A percentile compares a stretch with the other conserved stretches of the same genome.
phyloP scores from a whole-genome alignment of 2,113 vertebrate species.

The Clarias batrachus region DNA sequence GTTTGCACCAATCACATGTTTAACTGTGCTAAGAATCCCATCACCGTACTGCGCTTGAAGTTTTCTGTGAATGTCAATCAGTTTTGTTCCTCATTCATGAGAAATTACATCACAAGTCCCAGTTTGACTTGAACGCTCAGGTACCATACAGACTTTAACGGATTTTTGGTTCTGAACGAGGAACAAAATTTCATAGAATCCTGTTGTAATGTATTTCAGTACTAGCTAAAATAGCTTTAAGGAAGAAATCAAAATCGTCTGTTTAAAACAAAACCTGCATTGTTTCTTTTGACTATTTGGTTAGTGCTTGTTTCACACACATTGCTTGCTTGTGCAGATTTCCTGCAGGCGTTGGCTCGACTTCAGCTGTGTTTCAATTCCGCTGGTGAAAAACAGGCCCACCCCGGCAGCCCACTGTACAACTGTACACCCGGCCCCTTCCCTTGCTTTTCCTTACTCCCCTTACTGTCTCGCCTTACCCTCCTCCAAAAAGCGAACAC shows the following conservation, averaged over 20 bases:
- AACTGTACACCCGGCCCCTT: conserved; percentile 24
- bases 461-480: conserved; percentile 51
- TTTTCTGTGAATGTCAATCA: no score
- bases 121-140: no score
- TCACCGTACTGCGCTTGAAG: no score
- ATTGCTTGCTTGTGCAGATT: conserved; percentile 12
- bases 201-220: neutral
- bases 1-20: no score
- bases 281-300: neutral
- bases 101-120: no score
- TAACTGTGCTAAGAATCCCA: no score
- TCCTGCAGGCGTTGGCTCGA: conserved; percentile 30
- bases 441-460: conserved; percentile 32
- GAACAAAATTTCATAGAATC: neutral
- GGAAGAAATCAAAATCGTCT: no score
- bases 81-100: no score
- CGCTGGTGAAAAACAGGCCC: conserved; percentile 35
- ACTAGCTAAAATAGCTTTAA: neutral
- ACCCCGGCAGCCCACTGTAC: conserved; percentile 31
- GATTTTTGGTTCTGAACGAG: neutral
- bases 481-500: conserved; percentile 59
- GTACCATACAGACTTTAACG: neutral
- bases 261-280: neutral
- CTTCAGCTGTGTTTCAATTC: conserved; percentile 35
- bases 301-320: neutral